Evolutionary conservation across 37 sponge, comb jelly and placozoan species (phyloP).

Genomic region (Mnemiopsis leidyi): DNA sequence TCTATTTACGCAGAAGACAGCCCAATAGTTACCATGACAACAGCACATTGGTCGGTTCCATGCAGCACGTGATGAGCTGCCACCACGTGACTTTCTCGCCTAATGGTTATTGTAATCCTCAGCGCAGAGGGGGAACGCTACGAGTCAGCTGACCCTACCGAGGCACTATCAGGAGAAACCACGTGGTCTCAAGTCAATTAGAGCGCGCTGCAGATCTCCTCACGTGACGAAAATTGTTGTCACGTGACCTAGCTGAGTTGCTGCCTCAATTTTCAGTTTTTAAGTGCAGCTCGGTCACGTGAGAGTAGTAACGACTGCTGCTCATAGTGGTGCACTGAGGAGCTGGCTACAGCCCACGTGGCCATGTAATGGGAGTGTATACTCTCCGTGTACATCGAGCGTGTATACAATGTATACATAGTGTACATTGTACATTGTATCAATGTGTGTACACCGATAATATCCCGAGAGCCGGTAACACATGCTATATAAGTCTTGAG

Average conservation of each 20-base stretch:
- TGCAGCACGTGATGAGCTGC: not conserved
- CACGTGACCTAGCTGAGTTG: not conserved
- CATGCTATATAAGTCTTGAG: no score
- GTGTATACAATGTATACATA: no score
- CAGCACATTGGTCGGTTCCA: conserved; percentile 32
- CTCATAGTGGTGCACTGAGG: no score
- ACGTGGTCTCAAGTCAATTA: conserved; percentile 30
- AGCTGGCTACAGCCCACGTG: no score
- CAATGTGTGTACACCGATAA: no score
- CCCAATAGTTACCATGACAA: conserved; percentile 10
- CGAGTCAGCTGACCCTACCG: not conserved
- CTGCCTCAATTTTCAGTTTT: conserved; percentile 62
- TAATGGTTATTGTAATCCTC: conserved; percentile 40
- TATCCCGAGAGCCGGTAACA: no score
- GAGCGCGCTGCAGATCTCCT: not conserved
- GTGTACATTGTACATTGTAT: no score
- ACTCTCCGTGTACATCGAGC: no score
- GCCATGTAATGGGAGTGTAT: no score
- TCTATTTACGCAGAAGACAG: conserved; percentile 32
- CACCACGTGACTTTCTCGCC: conserved; percentile 48
- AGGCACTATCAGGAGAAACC: not conserved
- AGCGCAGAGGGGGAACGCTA: not conserved
- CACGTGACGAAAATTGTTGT: not conserved
- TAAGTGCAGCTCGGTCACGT: conserved; percentile 4
- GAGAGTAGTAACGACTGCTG: no score